Conservation (phyloP, 2,888 invertebrate species). For the Catocala fraxini region DNA sequence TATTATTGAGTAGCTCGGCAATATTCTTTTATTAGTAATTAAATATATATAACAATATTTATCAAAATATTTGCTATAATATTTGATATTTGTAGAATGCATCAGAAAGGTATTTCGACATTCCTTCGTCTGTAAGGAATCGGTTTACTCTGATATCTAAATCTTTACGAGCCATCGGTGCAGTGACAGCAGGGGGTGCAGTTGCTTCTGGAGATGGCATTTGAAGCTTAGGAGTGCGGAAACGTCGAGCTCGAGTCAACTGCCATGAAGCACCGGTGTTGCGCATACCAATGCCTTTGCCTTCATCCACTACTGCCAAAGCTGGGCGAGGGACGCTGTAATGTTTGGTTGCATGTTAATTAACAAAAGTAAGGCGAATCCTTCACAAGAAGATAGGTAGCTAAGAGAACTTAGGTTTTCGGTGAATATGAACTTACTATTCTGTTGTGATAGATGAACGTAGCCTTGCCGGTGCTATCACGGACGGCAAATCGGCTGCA, state of each 20-base stretch:
- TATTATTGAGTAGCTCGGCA: too few species aligned
- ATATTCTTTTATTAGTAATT: too few species aligned
- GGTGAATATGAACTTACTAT: slow-evolving; percentile 69
- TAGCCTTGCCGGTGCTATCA: slow-evolving; percentile 78
- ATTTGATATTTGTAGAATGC: slow-evolving; percentile 1
- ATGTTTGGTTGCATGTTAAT: neutral
- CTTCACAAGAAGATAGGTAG: too few species aligned
- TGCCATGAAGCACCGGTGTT: slow-evolving; percentile 77
- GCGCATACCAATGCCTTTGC: slow-evolving; percentile 61
- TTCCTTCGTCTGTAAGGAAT: slow-evolving; percentile 61
- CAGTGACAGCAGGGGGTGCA: slow-evolving; percentile 69
- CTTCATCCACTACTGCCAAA: slow-evolving; percentile 67
- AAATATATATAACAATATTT: slow-evolving; percentile 1
- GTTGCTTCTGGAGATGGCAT: slow-evolving; percentile 68
- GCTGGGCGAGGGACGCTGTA: slow-evolving; percentile 71
- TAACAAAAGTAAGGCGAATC: too few species aligned
- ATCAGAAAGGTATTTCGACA: slow-evolving; percentile 17
- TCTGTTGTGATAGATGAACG: slow-evolving; percentile 69
- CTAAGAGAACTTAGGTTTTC: too few species aligned
- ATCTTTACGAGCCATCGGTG: slow-evolving; percentile 72
- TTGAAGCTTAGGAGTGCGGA: slow-evolving; percentile 69
- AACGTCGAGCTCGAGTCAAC: slow-evolving; percentile 75
- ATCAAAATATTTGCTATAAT: neutral
- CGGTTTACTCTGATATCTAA: slow-evolving; percentile 70
- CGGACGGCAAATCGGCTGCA: slow-evolving; percentile 71